Percentiles rank a stretch among this genome's conserved stretches.
Conservation (phyloP, 92 coral and sea anemone genomes). For the Phenganax subtilis region DNA sequence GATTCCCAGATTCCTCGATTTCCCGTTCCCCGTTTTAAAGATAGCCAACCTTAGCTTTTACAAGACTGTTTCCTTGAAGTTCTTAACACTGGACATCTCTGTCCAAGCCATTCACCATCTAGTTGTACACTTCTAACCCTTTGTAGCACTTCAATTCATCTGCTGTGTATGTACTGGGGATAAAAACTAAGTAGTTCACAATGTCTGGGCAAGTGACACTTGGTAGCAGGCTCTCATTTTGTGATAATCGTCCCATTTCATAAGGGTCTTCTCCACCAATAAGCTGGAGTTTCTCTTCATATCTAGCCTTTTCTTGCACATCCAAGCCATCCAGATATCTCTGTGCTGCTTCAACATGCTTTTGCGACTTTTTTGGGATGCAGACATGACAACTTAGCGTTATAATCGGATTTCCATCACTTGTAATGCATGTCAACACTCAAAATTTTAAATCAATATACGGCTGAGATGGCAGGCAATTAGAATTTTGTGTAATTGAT, state of each 20-base stretch:
- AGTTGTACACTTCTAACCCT: not conserved
- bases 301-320: not conserved
- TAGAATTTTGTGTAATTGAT: no score
- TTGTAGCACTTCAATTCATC: not conserved
- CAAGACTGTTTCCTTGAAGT: no score
- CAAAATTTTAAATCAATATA: no score
- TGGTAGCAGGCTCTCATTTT: not conserved
- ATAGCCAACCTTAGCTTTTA: no score
- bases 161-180: not conserved
- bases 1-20: no score
- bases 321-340: not conserved
- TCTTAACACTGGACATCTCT: no score
- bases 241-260: not conserved
- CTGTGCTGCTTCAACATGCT: not conserved
- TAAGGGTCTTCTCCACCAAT: not conserved
- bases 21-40: no score
- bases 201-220: not conserved
- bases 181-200: not conserved
- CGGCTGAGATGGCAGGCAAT: no score
- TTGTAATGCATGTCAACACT: no score
- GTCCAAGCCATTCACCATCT: not conserved
- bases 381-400: no score
- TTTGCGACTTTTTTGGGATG: not conserved
- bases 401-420: no score
- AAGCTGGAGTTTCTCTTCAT: not conserved